Base-by-base conservation (phyloP, 1,140 invertebrate species). In the Ips typographus region DNA sequence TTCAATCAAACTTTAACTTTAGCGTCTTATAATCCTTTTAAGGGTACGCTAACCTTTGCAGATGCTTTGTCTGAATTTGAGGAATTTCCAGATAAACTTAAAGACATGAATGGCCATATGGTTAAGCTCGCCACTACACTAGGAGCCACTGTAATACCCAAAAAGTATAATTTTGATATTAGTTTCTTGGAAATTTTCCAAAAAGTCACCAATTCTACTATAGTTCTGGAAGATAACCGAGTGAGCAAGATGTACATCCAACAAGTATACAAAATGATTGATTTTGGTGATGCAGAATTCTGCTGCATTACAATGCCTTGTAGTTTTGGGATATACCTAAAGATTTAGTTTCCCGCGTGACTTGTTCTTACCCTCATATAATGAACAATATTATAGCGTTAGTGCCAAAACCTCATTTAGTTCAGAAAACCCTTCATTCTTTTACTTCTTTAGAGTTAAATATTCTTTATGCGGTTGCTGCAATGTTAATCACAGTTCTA, bases 31-130 rank as follows among this genome's bases (percentile, higher is more conserved):
- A 22, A 22, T 22, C 22, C 22, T 22, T 22, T 22, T 22, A 22
- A 22, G 22, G 22, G 22, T 22, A 22, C 22, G 22, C 22, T 22
- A 22, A 22, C 22, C 22, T 22, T 22, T 22, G 22, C 22, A 22
- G 22, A 22, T 22, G 22, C 22, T 22, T 22, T 22, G 22, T 22
- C 22, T 22, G 22, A 22, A 22, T 55, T 55, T 65, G 43, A 47
- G 8, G 64, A 65, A 57, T 65, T 57, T 43, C 64, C 64, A 40
- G 41, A 57, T 44, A 65, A 65, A 65, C 39, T 65, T 5, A 57
- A 40, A 43, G 36, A 49, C 40, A 58, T 57, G 42, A 47, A 65
- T 65, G 64, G 64, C 2, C 58, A 65, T 65, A 22, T 55, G 2
- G 36, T 65, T 38, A 65, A 22, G 38, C 0, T 64, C 2, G 4